These are phyloP conservation scores for Actinia equina DNA, from an alignment of 64 coral and sea anemone genomes.

Conservation along the genomic window DNA sequence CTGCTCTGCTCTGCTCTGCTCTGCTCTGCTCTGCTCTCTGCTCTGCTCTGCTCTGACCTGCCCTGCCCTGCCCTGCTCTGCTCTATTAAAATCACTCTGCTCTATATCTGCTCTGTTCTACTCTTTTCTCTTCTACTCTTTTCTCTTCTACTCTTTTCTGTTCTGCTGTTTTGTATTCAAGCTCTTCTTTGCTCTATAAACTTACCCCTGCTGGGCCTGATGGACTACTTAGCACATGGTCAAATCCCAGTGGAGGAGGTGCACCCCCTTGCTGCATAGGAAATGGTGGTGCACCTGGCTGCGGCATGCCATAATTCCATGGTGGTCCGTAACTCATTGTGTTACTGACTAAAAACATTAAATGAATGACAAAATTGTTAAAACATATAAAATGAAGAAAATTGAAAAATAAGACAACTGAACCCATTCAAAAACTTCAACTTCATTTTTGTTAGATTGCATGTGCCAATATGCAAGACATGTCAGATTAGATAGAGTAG, in stretches of 20 bases:
- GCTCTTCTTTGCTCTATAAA: not conserved
- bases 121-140: not conserved
- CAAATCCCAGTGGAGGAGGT: conserved; percentile 29
- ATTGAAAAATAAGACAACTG: not conserved
- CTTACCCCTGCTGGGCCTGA: not conserved
- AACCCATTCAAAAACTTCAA: too few relatives aligned
- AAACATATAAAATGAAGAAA: not conserved
- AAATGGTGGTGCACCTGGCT: conserved; percentile 14
- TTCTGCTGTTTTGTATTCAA: not conserved
- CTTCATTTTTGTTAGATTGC: too few relatives aligned
- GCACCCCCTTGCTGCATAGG: conserved; percentile 9
- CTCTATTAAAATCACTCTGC: too few relatives aligned
- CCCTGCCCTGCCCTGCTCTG: too few relatives aligned
- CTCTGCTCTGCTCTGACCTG: too few relatives aligned
- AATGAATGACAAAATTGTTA: not conserved
- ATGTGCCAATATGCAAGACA: too few relatives aligned
- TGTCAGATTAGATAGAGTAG: too few relatives aligned
- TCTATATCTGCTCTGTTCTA: too few relatives aligned
- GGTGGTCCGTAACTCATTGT: conserved; percentile 19
- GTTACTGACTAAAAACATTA: not conserved
- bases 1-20: too few relatives aligned
- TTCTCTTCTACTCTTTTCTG: not conserved
- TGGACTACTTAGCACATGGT: not conserved
- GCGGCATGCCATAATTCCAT: conserved; percentile 20
- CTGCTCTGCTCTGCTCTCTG: too few relatives aligned